Evolutionary conservation across 2,113 vertebrate genomes (phyloP).

Genomic region (Cinclus mexicanus): DNA sequence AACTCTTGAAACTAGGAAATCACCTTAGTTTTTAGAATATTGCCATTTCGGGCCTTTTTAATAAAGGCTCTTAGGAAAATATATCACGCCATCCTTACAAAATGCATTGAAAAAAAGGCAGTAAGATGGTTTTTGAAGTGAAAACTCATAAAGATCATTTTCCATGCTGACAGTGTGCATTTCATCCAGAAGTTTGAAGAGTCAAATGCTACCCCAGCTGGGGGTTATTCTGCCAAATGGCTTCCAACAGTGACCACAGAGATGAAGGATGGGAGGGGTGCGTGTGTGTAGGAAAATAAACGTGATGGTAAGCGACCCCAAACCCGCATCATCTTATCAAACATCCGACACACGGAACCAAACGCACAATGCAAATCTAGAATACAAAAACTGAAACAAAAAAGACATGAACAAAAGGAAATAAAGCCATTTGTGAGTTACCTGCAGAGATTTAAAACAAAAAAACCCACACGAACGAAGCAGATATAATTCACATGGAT

Average conservation of each 20-base stretch:
- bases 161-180: constrained; percentile 85
- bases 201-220: constrained; percentile 87
- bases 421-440: constrained; percentile 69
- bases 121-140: constrained; percentile 66
- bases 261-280: constrained; percentile 78
- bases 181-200: constrained; percentile 89
- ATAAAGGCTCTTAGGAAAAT: constrained; percentile 56
- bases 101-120: constrained; percentile 48
- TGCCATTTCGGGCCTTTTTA: constrained; percentile 68
- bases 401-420: constrained; percentile 44
- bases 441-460: constrained; percentile 75
- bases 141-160: constrained; percentile 81
- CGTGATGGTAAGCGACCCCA: constrained; percentile 61
- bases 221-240: constrained; percentile 88
- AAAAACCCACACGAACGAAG: constrained; percentile 50
- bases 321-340: constrained; percentile 64
- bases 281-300: constrained; percentile 60
- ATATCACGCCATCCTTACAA: constrained; percentile 21
- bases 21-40: constrained; percentile 40
- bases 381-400: constrained; percentile 64
- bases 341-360: constrained; percentile 58
- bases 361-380: constrained; percentile 57
- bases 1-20: constrained; percentile 57
- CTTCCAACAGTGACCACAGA: constrained; percentile 88
- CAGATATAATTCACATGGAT: constrained; percentile 75